phyloP scores from a whole-genome alignment of 2,113 vertebrate species.

The Thamnaconus septentrionalis region DNA sequence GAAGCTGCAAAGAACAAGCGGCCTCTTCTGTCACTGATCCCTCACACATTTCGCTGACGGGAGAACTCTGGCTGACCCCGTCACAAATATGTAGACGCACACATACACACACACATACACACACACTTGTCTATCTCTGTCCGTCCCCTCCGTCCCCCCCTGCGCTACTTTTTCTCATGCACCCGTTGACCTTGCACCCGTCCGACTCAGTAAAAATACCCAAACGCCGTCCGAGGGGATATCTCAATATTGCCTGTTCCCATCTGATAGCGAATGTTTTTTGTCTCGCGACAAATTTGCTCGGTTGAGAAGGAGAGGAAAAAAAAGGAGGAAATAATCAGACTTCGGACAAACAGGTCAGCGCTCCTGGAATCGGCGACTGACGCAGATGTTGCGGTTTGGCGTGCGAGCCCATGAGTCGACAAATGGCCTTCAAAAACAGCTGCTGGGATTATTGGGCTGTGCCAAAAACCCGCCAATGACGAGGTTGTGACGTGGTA shows the following conservation, averaged over 20 bases:
- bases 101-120: slow-evolving; percentile 10
- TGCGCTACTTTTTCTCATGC: slow-evolving; percentile 19
- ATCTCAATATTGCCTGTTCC: not conserved
- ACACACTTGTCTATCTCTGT: slow-evolving; percentile 9
- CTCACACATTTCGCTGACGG: slow-evolving; percentile 24
- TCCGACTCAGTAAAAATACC: not conserved
- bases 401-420: no score
- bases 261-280: slow-evolving; percentile 7
- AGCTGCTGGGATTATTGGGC: no score
- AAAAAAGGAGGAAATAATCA: no score
- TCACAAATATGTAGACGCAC: slow-evolving; percentile 24
- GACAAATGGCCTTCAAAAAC: no score
- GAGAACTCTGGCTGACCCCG: slow-evolving; percentile 52
- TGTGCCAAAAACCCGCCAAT: no score
- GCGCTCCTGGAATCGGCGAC: no score
- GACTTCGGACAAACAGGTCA: no score
- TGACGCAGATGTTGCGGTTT: no score
- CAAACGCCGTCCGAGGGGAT: not conserved
- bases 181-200: slow-evolving; percentile 43
- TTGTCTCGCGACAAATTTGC: not conserved
- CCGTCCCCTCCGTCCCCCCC: slow-evolving; percentile 7
- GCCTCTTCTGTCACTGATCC: slow-evolving; percentile 23
- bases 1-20: slow-evolving; percentile 13
- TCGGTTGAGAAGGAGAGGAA: not conserved
- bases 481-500: no score